Evolutionary conservation across 2,888 invertebrate genomes (phyloP), one percentile per base, ranked within the genome.

Genomic region (Dusona sp.): DNA sequence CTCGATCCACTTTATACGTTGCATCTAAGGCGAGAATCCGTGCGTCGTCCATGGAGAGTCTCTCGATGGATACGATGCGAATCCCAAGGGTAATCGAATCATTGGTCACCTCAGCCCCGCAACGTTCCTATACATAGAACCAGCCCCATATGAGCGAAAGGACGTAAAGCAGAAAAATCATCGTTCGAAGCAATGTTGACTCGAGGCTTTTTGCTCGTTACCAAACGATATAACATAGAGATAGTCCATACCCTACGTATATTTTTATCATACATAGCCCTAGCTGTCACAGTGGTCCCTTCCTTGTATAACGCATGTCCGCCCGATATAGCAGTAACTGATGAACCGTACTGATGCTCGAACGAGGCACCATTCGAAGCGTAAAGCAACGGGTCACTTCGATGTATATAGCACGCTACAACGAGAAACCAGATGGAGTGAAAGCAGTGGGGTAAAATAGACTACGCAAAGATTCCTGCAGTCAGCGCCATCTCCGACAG

Each of bases 341-440:
- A 84, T 86, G 87, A 88, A 88, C 88, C 90, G 88, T 89, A 79
- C 82, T 61, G 61, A 61, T 78, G 83, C 88, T 86, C 90, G 89
- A 90, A 90, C 89, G 86, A 83, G 79, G 87, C 86, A 48, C 6
- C 85, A 72, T 79, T 65, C 74, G 75, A 87, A 87, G 89, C 87
- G 84, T 88, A 88, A 89, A 90, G 88, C 87, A 89, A 84, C 80
- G 75, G 82, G 85, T 86, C 83, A 81, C 75, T 57, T 61, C 45
- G 61, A 74, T 22, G 19, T 45, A 16, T 22, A 38, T 48, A 33
- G 36, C 29, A 57, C 29, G 61, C 80, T 54, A 42, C 77, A 48
- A 16, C 61, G 57, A 61, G 29, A 29, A 25, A 29, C 16, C 64
- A 64, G 72, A 73, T 65, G 65, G 65, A 72, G 79, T 80, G 83